A percentile compares a stretch with the other conserved stretches of the same genome.
Evolutionary conservation across 2,797 vertebrate genomes (phyloP).

Genomic region (Dipus sagitta): DNA sequence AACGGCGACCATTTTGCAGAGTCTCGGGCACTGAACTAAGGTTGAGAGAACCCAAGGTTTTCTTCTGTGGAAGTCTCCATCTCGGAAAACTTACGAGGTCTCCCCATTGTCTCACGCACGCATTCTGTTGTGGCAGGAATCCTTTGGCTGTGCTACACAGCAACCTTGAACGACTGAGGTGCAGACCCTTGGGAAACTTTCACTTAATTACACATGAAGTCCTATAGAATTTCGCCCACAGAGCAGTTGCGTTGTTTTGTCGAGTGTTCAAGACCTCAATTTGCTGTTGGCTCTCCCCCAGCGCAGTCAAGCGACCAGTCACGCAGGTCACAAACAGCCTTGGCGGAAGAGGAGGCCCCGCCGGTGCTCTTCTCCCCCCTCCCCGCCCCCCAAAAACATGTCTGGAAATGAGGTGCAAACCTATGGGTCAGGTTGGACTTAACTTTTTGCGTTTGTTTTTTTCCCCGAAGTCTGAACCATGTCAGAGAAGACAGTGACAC

Average conservation of each 20-base stretch:
- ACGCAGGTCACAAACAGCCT: conserved; percentile 89
- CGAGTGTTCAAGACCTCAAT: conserved; percentile 89
- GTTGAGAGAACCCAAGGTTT: neutral
- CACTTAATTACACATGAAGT: conserved; percentile 86
- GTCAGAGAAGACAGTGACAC: conserved; percentile 94
- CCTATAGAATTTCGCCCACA: conserved; percentile 84
- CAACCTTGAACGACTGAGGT: conserved; percentile 58
- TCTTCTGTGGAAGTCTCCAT: conserved; percentile 1
- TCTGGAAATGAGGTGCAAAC: conserved; percentile 86
- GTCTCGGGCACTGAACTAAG: conserved; percentile 11
- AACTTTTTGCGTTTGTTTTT: conserved; percentile 91
- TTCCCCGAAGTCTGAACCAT: conserved; percentile 90
- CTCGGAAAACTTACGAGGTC: conserved; percentile 24
- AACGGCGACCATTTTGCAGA: neutral
- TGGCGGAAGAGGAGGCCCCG: conserved; percentile 86
- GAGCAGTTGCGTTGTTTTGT: conserved; percentile 85
- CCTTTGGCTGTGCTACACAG: conserved; percentile 70
- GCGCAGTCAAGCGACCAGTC: conserved; percentile 94
- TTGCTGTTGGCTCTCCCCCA: conserved; percentile 91
- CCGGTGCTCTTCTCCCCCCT: conserved; percentile 83
- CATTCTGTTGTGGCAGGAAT: conserved; percentile 78
- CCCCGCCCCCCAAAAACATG: conserved; percentile 83
- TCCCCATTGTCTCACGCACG: conserved; percentile 42
- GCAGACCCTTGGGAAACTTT: conserved; percentile 85
- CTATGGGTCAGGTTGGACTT: conserved; percentile 86